A percentile compares a stretch with the other conserved stretches of the same genome.
Evolutionary conservation across 53 echinoderm and acorn worm genomes (phyloP).

Genomic region (Paracentrotus lividus): DNA sequence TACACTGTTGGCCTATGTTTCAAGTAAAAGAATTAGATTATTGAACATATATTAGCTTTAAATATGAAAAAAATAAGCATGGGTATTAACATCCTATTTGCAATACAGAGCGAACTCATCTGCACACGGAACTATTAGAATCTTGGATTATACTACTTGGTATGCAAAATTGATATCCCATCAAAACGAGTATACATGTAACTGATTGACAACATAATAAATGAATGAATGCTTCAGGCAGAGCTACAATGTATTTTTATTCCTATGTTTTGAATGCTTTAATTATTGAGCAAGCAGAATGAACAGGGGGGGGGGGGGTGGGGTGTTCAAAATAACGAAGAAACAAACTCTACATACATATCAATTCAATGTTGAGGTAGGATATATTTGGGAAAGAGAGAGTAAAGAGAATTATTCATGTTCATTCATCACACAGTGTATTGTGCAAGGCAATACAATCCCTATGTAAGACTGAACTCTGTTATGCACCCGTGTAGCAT

Average conservation of each 20-base stretch:
- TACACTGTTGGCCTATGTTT: too few species aligned
- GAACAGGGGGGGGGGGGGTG: too few species aligned
- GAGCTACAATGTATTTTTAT: background rate
- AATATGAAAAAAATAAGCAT: too few species aligned
- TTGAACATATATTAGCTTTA: too few species aligned
- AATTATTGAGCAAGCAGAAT: background rate
- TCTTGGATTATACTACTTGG: background rate
- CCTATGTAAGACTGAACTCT: constrained; percentile 30
- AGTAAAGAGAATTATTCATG: constrained; percentile 56
- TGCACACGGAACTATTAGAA: background rate
- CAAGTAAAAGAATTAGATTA: too few species aligned
- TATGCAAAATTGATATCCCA: background rate
- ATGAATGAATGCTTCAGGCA: background rate
- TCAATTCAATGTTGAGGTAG: background rate
- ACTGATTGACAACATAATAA: background rate
- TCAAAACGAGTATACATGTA: background rate
- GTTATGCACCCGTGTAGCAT: background rate
- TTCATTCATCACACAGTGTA: constrained; percentile 12
- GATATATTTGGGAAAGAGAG: constrained; percentile 15
- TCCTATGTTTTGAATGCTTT: background rate
- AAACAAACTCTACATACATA: background rate
- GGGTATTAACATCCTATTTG: too few species aligned
- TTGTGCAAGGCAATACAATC: constrained; percentile 46
- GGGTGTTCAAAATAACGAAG: background rate
- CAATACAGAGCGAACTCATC: background rate